Conservation (phyloP, 2,797 vertebrate genomes). For the Sebastes steindachneri region DNA sequence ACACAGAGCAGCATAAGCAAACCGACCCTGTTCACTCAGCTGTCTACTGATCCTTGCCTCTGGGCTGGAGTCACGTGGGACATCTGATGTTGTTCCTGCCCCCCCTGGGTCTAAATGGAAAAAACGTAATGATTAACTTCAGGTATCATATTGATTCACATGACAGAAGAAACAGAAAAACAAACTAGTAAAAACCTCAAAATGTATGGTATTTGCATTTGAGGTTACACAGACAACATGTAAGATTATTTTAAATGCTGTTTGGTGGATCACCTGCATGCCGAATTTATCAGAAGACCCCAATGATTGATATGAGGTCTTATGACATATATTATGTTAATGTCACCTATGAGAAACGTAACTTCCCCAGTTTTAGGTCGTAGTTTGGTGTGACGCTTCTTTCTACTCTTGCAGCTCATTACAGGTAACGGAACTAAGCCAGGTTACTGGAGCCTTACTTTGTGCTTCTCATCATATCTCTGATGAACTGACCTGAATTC, state of each 20-base stretch:
- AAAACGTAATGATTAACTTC: conserved; percentile 52
- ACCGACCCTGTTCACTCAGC: conserved; percentile 87
- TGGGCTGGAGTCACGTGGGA: conserved; percentile 22
- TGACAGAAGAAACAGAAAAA: not conserved
- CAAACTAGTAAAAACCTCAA: not conserved
- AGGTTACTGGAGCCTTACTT: conserved; percentile 15
- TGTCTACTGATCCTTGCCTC: conserved; percentile 63
- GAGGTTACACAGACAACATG: not conserved
- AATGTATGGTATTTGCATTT: not conserved
- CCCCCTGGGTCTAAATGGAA: conserved; percentile 50
- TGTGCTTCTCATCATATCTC: conserved; percentile 4
- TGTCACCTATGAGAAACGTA: not conserved
- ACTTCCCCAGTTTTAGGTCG: not conserved
- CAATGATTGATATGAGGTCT: not conserved
- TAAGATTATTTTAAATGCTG: not conserved
- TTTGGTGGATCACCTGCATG: not conserved
- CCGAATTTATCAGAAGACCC: not conserved
- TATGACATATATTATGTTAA: not conserved
- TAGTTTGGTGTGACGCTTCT: not conserved
- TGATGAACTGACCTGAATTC: conserved; percentile 42
- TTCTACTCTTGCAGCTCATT: not conserved
- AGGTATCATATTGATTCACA: not conserved
- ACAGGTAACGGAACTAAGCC: not conserved
- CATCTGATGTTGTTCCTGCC: conserved; percentile 35
- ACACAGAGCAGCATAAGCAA: conserved; percentile 89